phyloP scores from a whole-genome alignment of 2,888 invertebrate genomes.

The Xylocampa areola region DNA sequence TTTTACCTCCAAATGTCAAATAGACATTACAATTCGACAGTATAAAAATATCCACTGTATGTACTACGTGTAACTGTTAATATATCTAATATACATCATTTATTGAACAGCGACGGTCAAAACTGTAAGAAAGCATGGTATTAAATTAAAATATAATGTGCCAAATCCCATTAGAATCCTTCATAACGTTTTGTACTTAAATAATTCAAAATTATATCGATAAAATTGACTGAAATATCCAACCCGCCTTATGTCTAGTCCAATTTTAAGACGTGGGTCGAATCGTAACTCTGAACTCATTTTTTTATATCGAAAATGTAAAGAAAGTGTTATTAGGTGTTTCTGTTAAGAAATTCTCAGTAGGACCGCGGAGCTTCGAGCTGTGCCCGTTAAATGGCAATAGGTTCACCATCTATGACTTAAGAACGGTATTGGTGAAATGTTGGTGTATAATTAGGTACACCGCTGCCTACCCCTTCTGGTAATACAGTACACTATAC shows the following conservation, averaged over 20 bases:
- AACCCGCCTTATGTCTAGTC: conserved; percentile 70
- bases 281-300: conserved; percentile 23
- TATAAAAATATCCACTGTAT: background rate
- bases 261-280: conserved; percentile 36
- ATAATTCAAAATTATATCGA: conserved; percentile 31
- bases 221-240: conserved; percentile 64
- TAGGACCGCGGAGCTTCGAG: no score
- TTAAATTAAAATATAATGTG: conserved; percentile 53
- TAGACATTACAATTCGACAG: background rate
- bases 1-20: background rate
- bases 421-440: no score
- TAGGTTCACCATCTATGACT: no score
- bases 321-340: no score
- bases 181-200: conserved; percentile 45
- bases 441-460: no score
- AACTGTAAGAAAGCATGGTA: conserved; percentile 25
- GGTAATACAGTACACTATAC: no score
- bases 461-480: no score
- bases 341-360: no score
- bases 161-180: conserved; percentile 66
- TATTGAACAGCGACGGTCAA: conserved; percentile 1
- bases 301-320: no score
- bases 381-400: no score
- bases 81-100: background rate
- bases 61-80: background rate